Conservation (phyloP, 2,797 vertebrate species). For the Erethizon dorsatum region DNA sequence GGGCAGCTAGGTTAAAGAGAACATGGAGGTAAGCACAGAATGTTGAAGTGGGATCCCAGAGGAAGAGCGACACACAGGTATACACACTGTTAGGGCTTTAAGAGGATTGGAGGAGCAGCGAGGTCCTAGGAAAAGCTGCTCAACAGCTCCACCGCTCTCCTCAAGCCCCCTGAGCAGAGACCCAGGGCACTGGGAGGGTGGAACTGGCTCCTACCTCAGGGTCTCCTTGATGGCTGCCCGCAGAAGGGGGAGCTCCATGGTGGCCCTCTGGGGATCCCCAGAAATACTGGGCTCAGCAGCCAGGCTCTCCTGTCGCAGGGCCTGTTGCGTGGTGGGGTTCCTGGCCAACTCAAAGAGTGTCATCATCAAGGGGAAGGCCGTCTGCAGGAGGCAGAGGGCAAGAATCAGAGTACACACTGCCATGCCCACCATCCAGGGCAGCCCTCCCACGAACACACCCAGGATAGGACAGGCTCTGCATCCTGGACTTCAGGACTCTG, state of each 20-base stretch:
- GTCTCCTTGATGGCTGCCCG: slow-evolving; percentile 93
- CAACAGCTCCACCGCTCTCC: fast-evolving
- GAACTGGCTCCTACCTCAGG: slow-evolving; percentile 90
- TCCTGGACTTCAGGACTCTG: no score
- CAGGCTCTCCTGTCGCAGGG: slow-evolving; percentile 91
- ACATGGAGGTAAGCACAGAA: fast-evolving
- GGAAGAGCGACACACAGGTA: neutral
- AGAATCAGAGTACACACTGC: neutral
- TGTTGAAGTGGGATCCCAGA: neutral
- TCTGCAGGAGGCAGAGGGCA: slow-evolving; percentile 81
- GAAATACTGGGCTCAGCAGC: slow-evolving; percentile 85
- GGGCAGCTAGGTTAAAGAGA: no score
- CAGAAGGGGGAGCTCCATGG: slow-evolving; percentile 92
- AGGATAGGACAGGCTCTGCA: neutral
- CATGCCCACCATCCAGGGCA: fast-evolving
- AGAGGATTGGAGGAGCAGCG: fast-evolving
- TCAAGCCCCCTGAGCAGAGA: slow-evolving; percentile 53
- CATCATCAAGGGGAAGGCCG: slow-evolving; percentile 92
- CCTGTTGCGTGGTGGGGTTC: slow-evolving; percentile 92
- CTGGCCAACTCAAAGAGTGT: slow-evolving; percentile 94
- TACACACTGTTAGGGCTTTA: neutral
- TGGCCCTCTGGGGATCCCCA: slow-evolving; percentile 82
- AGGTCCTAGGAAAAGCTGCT: neutral
- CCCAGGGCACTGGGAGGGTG: slow-evolving; percentile 61
- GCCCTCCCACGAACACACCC: neutral